Evolutionary conservation across 2,888 invertebrate species (phyloP).

Genomic region (Tinea pellionella): DNA sequence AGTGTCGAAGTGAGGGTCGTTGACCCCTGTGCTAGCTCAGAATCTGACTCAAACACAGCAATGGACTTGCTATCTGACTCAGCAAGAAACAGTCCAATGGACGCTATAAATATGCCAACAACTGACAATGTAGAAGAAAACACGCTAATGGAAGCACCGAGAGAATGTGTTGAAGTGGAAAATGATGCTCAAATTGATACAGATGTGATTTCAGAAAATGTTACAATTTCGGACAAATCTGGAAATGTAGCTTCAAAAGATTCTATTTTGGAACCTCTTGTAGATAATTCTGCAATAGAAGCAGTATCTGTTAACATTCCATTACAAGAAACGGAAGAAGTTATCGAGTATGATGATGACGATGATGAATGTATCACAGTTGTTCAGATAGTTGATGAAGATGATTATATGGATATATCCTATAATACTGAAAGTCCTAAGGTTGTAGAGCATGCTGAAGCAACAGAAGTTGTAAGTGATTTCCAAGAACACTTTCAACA

Average conservation of each 20-base stretch:
- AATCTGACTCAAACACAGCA: conserved; percentile 60
- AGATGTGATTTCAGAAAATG: background rate
- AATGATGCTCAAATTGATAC: background rate
- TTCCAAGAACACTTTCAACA: conserved; percentile 54
- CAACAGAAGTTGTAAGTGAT: conserved; percentile 24
- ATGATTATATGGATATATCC: conserved; percentile 34
- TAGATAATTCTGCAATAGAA: background rate
- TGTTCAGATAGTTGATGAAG: conserved; percentile 59
- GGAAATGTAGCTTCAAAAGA: background rate
- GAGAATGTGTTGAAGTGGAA: background rate
- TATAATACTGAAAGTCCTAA: conserved; percentile 50
- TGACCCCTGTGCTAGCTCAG: conserved; percentile 56
- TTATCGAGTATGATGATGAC: conserved; percentile 29
- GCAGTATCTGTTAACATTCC: conserved; percentile 5
- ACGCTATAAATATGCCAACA: conserved; percentile 21
- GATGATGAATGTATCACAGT: conserved; percentile 64
- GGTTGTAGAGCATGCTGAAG: conserved; percentile 19
- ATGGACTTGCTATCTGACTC: conserved; percentile 46
- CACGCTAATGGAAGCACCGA: background rate
- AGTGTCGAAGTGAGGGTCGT: conserved; percentile 53
- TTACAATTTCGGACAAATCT: background rate
- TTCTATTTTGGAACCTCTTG: background rate
- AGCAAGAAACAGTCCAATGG: conserved; percentile 37
- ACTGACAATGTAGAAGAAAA: background rate
- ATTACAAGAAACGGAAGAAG: background rate